phyloP scores from a whole-genome alignment of 2,888 invertebrate genomes.

The Leucophora obtusa region DNA sequence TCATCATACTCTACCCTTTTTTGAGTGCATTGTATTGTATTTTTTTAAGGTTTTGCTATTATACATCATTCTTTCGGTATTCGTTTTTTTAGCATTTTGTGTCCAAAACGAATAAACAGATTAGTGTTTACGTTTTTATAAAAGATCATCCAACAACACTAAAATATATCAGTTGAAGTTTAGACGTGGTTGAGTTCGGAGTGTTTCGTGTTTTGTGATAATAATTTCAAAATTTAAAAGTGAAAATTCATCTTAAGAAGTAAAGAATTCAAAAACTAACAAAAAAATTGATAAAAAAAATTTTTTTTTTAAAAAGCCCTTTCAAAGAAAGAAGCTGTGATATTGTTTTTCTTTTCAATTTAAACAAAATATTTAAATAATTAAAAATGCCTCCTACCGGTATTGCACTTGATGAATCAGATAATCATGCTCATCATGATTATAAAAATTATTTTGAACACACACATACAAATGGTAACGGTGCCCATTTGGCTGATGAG shows the following conservation, averaged over 20 bases:
- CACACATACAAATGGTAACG: constrained; percentile 62
- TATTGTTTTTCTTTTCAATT: constrained; percentile 4
- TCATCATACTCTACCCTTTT: neutral
- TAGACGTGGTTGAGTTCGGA: constrained; percentile 50
- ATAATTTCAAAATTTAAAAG: neutral
- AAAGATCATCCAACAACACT: constrained; percentile 59
- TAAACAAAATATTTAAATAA: constrained; percentile 22
- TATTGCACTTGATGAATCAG: constrained; percentile 67
- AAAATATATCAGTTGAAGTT: constrained; percentile 63
- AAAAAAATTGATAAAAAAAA: neutral
- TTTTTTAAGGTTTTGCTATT: neutral
- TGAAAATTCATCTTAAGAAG: neutral
- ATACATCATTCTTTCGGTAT: neutral
- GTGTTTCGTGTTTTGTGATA: neutral
- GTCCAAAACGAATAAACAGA: neutral
- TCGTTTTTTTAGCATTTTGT: constrained; percentile 4
- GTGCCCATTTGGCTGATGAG: constrained; percentile 54
- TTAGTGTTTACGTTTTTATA: constrained; percentile 57
- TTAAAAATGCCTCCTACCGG: constrained; percentile 75
- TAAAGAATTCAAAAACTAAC: constrained; percentile 18
- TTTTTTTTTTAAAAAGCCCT: too few species aligned
- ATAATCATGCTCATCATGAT: constrained; percentile 66
- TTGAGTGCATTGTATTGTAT: neutral
- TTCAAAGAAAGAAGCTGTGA: constrained; percentile 13
- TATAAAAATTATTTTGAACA: constrained; percentile 68